Evolutionary conservation across 2,888 invertebrate genomes (phyloP), one percentile per base, ranked within the genome.

Genomic region (Morpho helenor): DNA sequence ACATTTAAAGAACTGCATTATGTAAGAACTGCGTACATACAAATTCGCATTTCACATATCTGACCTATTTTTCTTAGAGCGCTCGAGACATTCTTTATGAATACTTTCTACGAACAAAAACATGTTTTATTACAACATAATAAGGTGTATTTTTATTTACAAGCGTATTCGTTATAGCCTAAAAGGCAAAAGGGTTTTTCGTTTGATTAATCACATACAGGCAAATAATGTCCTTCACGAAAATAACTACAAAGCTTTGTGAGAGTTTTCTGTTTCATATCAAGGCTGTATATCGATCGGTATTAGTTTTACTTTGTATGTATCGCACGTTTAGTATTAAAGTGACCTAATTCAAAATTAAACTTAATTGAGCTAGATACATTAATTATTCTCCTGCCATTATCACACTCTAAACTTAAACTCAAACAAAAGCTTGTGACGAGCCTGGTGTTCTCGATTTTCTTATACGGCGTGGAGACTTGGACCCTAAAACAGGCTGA

Each of bases 161-260:
- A 56, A 57, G 8, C 7, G 3, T 23, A 16, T 7, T 44, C 60
- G 43, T 56, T 49, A 67, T 63, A 64, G 61, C 63, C 64, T 66
- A 70, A 69, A 66, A 65, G 57, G 62, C 58, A 64, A 66, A 73
- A 74, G 73, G 76, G 73, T 76, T 73, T 73, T 73, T 71, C 75
- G 66, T 72, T 70, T 77, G 79, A 79, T 80, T 80, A 76, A 80
- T 80, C 77, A 75, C 69, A 68, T 71, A 70, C 75, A 72, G 73
- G 71, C 66, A 74, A 68, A 73, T 71, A 65, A 69, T 64, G 71
- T 64, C 67, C 61, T 59, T 64, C 63, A 64, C 54, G 56, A 66
- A 69, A 64, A 66, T 67, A 68, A 62, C 66, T 63, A 68, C 60
- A 61, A 64, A 63, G 47, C 47, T 47, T 47, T 48, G 47, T 46